A percentile compares a stretch with the other conserved stretches of the same genome.
Evolutionary conservation across 2,888 invertebrate species (phyloP).

Genomic region (Ochropleura leucogaster): DNA sequence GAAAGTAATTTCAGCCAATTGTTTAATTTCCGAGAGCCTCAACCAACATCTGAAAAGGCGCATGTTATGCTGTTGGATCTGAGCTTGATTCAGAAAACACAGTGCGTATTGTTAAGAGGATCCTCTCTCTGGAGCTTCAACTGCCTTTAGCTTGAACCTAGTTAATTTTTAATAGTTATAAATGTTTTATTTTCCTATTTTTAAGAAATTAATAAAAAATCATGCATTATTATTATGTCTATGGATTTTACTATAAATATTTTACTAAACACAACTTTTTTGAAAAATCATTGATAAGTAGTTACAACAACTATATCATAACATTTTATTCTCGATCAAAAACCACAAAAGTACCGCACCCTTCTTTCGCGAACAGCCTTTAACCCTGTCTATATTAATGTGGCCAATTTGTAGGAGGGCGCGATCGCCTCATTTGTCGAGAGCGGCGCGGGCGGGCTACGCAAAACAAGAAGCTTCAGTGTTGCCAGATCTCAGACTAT

Average conservation of each 20-base stretch:
- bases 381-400: conserved; percentile 84
- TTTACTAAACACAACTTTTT: neutral
- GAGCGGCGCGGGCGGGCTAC: conserved; percentile 63
- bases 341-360: conserved; percentile 56
- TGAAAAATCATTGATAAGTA: neutral
- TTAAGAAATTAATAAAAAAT: too few species aligned
- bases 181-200: too few species aligned
- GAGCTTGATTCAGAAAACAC: too few species aligned
- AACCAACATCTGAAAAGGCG: too few species aligned
- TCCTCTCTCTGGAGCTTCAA: too few species aligned
- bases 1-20: too few species aligned
- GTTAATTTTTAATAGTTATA: too few species aligned
- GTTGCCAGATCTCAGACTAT: conserved; percentile 58
- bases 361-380: conserved; percentile 46
- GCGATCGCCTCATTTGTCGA: conserved; percentile 86
- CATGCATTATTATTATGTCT: neutral
- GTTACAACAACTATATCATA: neutral
- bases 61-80: too few species aligned
- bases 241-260: neutral
- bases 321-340: conserved; percentile 22
- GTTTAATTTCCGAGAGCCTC: too few species aligned
- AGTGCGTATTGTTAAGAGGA: too few species aligned
- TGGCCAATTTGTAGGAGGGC: conserved; percentile 88
- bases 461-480: conserved; percentile 64
- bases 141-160: too few species aligned